These are phyloP conservation scores for Python bivittatus DNA, from an alignment of 2,113 vertebrate genomes.

Conservation along the genomic window DNA sequence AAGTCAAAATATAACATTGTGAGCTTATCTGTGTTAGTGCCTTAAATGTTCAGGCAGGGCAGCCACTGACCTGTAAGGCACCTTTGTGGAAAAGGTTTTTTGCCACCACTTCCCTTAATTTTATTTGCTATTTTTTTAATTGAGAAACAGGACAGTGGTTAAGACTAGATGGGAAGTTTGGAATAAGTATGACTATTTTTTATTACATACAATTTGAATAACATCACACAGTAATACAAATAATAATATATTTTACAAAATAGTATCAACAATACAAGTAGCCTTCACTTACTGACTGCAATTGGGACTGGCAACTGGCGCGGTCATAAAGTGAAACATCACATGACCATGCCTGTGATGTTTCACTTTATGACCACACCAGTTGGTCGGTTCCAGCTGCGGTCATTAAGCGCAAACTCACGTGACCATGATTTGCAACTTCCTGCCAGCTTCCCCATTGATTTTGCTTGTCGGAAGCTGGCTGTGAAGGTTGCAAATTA, in stretches of 20 bases:
- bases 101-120: neutral
- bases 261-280: neutral
- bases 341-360: neutral
- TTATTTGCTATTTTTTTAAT: neutral
- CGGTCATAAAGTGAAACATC: neutral
- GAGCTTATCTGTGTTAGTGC: neutral
- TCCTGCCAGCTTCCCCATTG: neutral
- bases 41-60: neutral
- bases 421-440: neutral
- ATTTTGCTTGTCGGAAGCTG: neutral
- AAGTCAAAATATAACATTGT: neutral
- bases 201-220: neutral
- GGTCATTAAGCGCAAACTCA: neutral
- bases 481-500: neutral
- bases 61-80: neutral
- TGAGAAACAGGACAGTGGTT: neutral
- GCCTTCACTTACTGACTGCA: neutral
- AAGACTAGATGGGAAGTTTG: neutral
- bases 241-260: neutral
- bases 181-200: neutral
- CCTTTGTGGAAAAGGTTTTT: neutral
- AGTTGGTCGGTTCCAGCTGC: neutral
- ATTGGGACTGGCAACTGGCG: neutral
- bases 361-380: too few relatives aligned
- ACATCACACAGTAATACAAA: neutral